These are phyloP conservation scores for Hybognathus amarus DNA, from an alignment of 2,797 vertebrate genomes.

Conservation along the genomic window DNA sequence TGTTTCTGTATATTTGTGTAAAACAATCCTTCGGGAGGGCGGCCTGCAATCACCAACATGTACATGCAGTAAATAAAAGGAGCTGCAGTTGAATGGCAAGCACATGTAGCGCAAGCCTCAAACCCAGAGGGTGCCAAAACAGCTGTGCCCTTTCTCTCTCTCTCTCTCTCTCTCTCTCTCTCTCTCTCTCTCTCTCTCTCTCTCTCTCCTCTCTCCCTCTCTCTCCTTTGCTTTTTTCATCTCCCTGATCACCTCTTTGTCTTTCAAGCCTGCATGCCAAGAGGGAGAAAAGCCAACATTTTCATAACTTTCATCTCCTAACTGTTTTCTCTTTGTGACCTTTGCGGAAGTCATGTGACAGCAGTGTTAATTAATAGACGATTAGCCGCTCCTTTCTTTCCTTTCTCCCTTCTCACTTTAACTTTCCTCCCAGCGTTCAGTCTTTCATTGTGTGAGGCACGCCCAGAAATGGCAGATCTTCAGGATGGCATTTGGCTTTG, in stretches of 20 bases:
- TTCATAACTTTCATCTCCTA: slow-evolving; percentile 64
- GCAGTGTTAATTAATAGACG: slow-evolving; percentile 62
- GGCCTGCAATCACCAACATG: slow-evolving; percentile 32
- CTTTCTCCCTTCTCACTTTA: slow-evolving; percentile 42
- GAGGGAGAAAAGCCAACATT: slow-evolving; percentile 50
- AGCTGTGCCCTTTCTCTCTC: slow-evolving; percentile 1
- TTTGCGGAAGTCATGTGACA: slow-evolving; percentile 54
- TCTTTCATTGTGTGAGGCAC: not conserved
- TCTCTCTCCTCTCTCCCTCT: too few species aligned
- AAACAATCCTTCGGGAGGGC: slow-evolving; percentile 22
- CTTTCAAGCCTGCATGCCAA: slow-evolving; percentile 33
- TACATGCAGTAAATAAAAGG: slow-evolving; percentile 24
- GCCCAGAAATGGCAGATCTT: slow-evolving; percentile 21
- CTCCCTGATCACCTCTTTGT: slow-evolving; percentile 39
- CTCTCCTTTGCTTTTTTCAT: not conserved
- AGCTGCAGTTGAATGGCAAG: slow-evolving; percentile 19
- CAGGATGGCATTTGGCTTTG: not conserved
- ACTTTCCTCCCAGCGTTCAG: slow-evolving; percentile 3
- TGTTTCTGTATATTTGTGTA: slow-evolving; percentile 49
- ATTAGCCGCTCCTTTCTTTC: slow-evolving; percentile 60
- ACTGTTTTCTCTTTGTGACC: slow-evolving; percentile 61
- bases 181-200: not conserved
- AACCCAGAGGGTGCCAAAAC: slow-evolving; percentile 39
- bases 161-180: not conserved
- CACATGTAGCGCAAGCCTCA: slow-evolving; percentile 35